Conservation (phyloP, 1,140 invertebrate genomes). For the Ephestia elutella region DNA sequence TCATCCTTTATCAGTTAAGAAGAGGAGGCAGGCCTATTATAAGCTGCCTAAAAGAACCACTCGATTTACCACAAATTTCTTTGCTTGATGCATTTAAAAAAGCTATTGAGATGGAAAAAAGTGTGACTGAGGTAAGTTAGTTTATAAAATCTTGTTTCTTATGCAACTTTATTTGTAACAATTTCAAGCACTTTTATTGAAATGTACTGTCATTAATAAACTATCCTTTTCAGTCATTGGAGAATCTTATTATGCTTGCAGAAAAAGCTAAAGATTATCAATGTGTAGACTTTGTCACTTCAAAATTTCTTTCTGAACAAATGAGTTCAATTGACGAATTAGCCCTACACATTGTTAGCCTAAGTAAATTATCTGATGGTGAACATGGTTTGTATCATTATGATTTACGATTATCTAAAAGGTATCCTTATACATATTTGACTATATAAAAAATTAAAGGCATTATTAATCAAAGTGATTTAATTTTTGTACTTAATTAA, state of each 20-base stretch:
- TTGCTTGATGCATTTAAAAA: constrained; percentile 30
- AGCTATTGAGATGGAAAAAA: constrained; percentile 29
- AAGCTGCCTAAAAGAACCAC: constrained; percentile 10
- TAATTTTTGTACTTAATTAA: constrained; percentile 7
- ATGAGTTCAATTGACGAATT: constrained; percentile 29
- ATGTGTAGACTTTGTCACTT: constrained; percentile 33
- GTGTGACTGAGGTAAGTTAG: constrained; percentile 23
- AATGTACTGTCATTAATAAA: too few species aligned
- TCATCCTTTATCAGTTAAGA: constrained; percentile 33
- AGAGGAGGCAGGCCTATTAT: constrained; percentile 27
- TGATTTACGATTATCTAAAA: constrained; percentile 22
- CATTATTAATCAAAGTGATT: too few species aligned
- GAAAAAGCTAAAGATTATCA: constrained; percentile 32
- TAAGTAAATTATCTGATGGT: constrained; percentile 19
- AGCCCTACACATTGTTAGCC: constrained; percentile 19
- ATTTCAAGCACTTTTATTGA: not conserved
- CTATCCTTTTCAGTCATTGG: constrained; percentile 21
- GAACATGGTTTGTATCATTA: constrained; percentile 28
- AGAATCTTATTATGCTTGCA: constrained; percentile 24
- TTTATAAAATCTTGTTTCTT: not conserved
- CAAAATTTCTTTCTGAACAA: constrained; percentile 33
- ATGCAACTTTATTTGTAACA: not conserved
- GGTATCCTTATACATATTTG: constrained; percentile 18
- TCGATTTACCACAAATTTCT: constrained; percentile 14
- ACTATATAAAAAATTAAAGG: constrained; percentile 3